Conservation (phyloP, 2,888 invertebrate genomes). For the Furcula furcula region DNA sequence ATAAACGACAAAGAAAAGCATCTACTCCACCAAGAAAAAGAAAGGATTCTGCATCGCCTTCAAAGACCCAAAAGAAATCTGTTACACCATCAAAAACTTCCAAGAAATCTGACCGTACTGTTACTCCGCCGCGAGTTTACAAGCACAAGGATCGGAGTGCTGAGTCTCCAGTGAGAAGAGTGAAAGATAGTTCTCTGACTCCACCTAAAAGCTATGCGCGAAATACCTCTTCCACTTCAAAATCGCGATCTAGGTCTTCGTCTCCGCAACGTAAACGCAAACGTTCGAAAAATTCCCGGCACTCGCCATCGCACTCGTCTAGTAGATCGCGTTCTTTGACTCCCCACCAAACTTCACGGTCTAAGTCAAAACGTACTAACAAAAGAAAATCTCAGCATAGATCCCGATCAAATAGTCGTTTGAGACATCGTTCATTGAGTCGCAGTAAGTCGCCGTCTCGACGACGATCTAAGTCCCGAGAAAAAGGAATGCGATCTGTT, state of each 20-base stretch:
- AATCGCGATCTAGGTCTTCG: constrained; percentile 48
- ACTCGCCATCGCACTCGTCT: constrained; percentile 40
- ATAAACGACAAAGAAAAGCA: constrained; percentile 39
- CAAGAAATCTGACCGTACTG: constrained; percentile 38
- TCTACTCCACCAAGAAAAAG: constrained; percentile 42
- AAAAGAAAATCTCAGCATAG: constrained; percentile 38
- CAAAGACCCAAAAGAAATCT: constrained; percentile 37
- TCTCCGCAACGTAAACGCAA: constrained; percentile 40
- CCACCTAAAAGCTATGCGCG: constrained; percentile 68
- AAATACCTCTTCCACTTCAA: constrained; percentile 49
- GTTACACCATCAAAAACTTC: constrained; percentile 50
- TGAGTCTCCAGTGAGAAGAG: constrained; percentile 43
- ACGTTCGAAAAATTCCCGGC: constrained; percentile 27
- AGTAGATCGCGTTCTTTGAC: constrained; percentile 39
- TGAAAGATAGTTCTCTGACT: constrained; percentile 58
- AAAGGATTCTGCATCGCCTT: constrained; percentile 37
- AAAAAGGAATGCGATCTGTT: constrained; percentile 34
- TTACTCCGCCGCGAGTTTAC: constrained; percentile 45
- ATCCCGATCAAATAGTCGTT: constrained; percentile 48
- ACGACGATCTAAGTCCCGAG: constrained; percentile 45
- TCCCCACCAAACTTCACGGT: constrained; percentile 41
- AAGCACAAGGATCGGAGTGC: constrained; percentile 44
- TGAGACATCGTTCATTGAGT: constrained; percentile 42
- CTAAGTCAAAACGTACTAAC: constrained; percentile 39
- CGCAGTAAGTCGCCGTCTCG: constrained; percentile 39